Evolutionary conservation across 2,888 invertebrate species (phyloP), one percentile per base, ranked within the genome.

Genomic region (Parnassius mnemosyne): DNA sequence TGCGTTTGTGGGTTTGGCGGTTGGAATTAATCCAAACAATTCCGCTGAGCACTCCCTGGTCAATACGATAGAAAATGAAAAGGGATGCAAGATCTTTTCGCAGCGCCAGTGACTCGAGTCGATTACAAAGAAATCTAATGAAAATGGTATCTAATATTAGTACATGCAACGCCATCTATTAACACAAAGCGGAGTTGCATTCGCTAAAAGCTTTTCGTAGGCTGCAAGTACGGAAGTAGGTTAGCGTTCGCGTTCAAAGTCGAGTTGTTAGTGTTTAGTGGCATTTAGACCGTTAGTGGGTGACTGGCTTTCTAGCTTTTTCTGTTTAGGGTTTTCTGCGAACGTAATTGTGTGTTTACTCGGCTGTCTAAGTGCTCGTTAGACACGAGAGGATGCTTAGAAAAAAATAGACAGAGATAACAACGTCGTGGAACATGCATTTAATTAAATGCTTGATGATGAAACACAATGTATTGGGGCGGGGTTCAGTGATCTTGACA

Each of bases 191-290:
- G 46, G 34, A 54, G 42, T 20, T 58, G n/a, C 51, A 53, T 55
- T 51, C 16, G 5, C 34, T 63, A 59, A 63, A 63, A 63, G 59
- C 59, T 59, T 59, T 55, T 46, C 52, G 52, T 9, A 16, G 7
- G 55, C 12, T 55, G 54, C 59, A 63, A 57, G 53, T 25, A 52
- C 59, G 51, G 44, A 63, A 63, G 49, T 51, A 47, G 63, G 63
- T 57, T 58, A 54, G 46, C 20, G 59, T 42, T 43, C 16, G 49
- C 25, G 53, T 16, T 61, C 16, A 43, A 25, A 57, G 61, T n/a
- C 41, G 47, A 34, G 60, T 60, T 53, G 54, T 58, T 62, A 49
- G 53, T 49, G 57, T 53, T 57, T 62, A 62, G 61, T 57, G 61
- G 42, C 61, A 57, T 62, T 62, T 57, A 57, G 61, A 42, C 61